A percentile compares a stretch with the other conserved stretches of the same genome.
phyloP scores from a whole-genome alignment of 1,140 invertebrate species.

The Reticulitermes speratus region DNA sequence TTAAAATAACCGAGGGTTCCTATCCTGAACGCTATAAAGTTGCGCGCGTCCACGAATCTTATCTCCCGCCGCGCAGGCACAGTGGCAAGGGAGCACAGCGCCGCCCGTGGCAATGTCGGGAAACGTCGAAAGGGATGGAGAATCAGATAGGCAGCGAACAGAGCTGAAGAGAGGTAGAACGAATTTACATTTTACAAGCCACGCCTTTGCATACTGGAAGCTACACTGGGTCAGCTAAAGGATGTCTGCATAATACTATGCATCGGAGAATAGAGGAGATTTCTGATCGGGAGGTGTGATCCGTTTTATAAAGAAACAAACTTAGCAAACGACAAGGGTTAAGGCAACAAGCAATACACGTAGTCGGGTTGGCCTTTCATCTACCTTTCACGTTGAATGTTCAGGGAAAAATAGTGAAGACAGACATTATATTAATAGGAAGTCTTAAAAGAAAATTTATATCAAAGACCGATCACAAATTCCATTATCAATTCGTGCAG shows the following conservation, averaged over 20 bases:
- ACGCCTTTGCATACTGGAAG: constrained; percentile 9
- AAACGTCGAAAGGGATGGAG: background rate
- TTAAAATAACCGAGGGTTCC: constrained; percentile 7
- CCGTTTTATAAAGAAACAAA: background rate
- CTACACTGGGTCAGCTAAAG: constrained; percentile 4
- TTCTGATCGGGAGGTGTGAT: background rate
- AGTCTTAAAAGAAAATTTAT: background rate
- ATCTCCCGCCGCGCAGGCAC: background rate
- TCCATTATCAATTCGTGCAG: background rate
- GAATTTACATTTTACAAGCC: constrained; percentile 19
- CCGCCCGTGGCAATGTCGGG: background rate
- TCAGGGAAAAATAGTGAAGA: background rate
- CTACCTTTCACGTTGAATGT: background rate
- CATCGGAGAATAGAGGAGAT: background rate
- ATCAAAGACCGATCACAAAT: background rate
- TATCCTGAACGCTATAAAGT: constrained; percentile 11
- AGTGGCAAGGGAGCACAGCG: background rate
- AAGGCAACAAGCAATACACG: background rate
- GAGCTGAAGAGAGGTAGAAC: background rate
- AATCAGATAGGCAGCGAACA: no score
- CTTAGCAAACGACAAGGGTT: background rate
- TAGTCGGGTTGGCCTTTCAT: background rate
- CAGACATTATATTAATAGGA: background rate
- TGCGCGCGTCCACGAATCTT: background rate
- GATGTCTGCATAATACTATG: constrained; percentile 5